Evolutionary conservation across 2,113 vertebrate species (phyloP), one percentile per base, ranked within the genome.

Genomic region (Illadopsis cleaveri): DNA sequence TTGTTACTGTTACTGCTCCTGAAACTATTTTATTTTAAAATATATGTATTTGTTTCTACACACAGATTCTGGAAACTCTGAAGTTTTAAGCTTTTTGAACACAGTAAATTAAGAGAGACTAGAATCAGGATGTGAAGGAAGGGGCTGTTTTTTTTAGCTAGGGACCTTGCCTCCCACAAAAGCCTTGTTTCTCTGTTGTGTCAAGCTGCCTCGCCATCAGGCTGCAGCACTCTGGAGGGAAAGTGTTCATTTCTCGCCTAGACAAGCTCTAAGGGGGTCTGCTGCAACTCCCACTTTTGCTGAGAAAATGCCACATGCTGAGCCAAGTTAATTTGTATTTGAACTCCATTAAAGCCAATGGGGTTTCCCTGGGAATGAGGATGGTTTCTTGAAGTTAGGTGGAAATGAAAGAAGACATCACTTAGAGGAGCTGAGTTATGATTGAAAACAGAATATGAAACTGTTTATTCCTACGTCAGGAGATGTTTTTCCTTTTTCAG

Each of bases 261-360:
- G 69, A 57, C 44, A 76, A 65, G 86, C 70, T 94, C 37, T 12
- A 19, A 94, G 58, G 65, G 81, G 33, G 66, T 89, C 70, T 89
- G 84, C 70, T 82, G 70, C 70, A 76, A 28, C 70, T 76, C 1
- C 0, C 66, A 48, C 37, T 93, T 95, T 7, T 54, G 57, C 70
- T 69, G 84, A 95, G 87, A 88, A 95, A 95, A 85, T 58, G 89
- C 75, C 93, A 85, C 84, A 68, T 24, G 70, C 84, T 95, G 89
- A 90, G 87, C 65, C 65, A 87, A 82, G 73, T 91, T 89, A 78
- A 88, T 94, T 94, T 89, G 65, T 76, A 40, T 85, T 80, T 65
- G 4, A 90, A 54, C 87, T 80, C 89, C 70, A 82, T 85, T 93
- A 91, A 72, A 90, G 70, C 53, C 93, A 96, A 96, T 90, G 70